Percentiles rank a stretch among this genome's conserved stretches.
These are phyloP conservation scores for Aldrovandia affinis DNA, from an alignment of 2,797 vertebrate species.

Conservation along the genomic window DNA sequence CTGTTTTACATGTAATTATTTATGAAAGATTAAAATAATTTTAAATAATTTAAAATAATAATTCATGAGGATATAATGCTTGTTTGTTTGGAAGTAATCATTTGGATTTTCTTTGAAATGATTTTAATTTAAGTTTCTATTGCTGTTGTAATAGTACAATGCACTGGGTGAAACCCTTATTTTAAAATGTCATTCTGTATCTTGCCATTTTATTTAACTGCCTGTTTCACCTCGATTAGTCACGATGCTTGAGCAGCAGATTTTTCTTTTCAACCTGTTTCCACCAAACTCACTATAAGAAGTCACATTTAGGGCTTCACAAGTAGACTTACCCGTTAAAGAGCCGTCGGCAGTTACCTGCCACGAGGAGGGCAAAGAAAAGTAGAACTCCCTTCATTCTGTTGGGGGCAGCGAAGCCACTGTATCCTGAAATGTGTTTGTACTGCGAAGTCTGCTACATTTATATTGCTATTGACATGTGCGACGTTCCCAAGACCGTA, in stretches of 20 bases:
- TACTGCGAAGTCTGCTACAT: background rate
- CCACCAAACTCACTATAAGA: background rate
- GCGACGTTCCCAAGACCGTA: constrained; percentile 54
- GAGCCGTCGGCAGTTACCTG: constrained; percentile 52
- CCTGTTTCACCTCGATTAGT: background rate
- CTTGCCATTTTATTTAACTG: too few species aligned
- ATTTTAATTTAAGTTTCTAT: background rate
- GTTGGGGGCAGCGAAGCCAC: background rate
- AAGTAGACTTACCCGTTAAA: constrained; percentile 64
- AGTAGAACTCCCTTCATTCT: constrained; percentile 62
- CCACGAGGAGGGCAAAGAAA: constrained; percentile 57
- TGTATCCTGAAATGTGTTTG: background rate
- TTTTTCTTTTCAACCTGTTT: background rate
- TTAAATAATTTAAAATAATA: too few species aligned
- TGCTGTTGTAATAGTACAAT: background rate
- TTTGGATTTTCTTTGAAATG: too few species aligned
- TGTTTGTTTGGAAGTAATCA: too few species aligned
- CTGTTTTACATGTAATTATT: background rate
- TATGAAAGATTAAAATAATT: too few species aligned
- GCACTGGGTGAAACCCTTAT: background rate
- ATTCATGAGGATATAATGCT: too few species aligned
- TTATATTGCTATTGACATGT: constrained; percentile 51
- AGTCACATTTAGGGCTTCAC: background rate
- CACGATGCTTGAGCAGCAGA: background rate
- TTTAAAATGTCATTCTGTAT: background rate